Conservation (phyloP, 2,797 vertebrate species). For the Sebastes vulpes region DNA sequence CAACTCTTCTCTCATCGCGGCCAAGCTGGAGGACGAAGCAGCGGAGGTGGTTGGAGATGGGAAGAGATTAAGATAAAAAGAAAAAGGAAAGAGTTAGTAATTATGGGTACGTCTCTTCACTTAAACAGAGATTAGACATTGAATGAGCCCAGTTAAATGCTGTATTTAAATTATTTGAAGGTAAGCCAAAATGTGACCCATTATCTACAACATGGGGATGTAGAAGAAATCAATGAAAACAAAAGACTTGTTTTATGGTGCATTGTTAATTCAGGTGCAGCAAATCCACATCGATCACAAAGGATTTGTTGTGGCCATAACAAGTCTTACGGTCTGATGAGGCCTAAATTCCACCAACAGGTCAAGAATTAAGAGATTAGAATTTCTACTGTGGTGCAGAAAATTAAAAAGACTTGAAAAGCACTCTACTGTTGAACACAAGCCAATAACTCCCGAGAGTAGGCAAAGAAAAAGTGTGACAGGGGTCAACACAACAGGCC, state of each 20-base stretch:
- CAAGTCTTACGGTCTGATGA: background rate
- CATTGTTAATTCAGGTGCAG: constrained; percentile 4
- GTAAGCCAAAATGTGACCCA: background rate
- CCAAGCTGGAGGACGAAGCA: constrained; percentile 71
- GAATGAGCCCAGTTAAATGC: background rate
- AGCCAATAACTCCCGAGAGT: constrained; percentile 34
- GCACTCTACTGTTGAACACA: constrained; percentile 20
- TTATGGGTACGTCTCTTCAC: background rate
- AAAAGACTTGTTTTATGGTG: constrained; percentile 1
- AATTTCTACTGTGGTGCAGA: constrained; percentile 38
- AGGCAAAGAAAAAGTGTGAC: constrained; percentile 33
- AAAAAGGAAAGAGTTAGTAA: constrained; percentile 3
- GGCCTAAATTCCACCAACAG: constrained; percentile 25
- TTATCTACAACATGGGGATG: background rate
- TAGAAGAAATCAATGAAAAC: constrained; percentile 18
- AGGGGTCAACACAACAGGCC: constrained; percentile 41
- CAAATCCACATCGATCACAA: constrained; percentile 7
- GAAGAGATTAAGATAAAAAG: background rate
- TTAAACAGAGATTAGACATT: background rate
- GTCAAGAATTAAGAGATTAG: constrained; percentile 50
- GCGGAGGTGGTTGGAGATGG: background rate
- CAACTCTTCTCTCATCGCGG: constrained; percentile 90
- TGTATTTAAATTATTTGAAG: background rate
- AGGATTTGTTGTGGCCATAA: constrained; percentile 3
- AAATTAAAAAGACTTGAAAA: constrained; percentile 48